phyloP scores from a whole-genome alignment of 2,113 vertebrate species.

The Eudyptes chrysolophus region DNA sequence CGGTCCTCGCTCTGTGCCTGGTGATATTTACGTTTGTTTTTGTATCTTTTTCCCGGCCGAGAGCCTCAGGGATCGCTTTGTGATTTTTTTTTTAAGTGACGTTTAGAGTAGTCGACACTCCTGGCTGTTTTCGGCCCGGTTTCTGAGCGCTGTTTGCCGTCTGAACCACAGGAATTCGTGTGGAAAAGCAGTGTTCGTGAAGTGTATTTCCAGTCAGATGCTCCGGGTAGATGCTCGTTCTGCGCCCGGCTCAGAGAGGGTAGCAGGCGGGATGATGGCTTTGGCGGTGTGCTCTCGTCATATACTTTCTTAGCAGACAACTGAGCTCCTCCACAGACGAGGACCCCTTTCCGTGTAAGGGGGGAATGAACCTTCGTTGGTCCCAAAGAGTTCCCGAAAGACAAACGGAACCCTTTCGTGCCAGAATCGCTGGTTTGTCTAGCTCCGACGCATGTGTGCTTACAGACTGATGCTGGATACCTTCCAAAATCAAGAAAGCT shows the following conservation, averaged over 20 bases:
- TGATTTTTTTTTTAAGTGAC: not conserved
- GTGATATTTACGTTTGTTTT: not conserved
- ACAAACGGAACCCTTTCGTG: not conserved
- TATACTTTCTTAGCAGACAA: accelerated
- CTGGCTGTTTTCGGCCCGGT: not conserved
- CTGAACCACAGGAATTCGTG: not conserved
- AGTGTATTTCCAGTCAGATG: not conserved
- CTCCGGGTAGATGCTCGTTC: not conserved
- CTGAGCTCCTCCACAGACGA: too few species aligned
- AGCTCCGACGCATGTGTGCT: not conserved
- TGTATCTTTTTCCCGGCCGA: accelerated
- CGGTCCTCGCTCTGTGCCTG: not conserved
- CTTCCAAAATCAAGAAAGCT: not conserved
- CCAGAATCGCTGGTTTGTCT: not conserved
- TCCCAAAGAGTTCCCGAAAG: not conserved
- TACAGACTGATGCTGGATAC: not conserved
- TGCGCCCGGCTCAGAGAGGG: not conserved
- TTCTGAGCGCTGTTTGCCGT: not conserved
- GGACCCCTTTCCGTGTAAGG: not conserved
- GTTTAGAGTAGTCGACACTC: too few species aligned
- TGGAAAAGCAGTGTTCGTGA: not conserved
- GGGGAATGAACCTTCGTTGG: not conserved
- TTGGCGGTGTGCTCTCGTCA: not conserved
- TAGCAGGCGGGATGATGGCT: accelerated
- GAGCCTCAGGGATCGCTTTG: not conserved